These are phyloP conservation scores for Haemorhous mexicanus DNA, from an alignment of 2,113 vertebrate species.

Conservation along the genomic window DNA sequence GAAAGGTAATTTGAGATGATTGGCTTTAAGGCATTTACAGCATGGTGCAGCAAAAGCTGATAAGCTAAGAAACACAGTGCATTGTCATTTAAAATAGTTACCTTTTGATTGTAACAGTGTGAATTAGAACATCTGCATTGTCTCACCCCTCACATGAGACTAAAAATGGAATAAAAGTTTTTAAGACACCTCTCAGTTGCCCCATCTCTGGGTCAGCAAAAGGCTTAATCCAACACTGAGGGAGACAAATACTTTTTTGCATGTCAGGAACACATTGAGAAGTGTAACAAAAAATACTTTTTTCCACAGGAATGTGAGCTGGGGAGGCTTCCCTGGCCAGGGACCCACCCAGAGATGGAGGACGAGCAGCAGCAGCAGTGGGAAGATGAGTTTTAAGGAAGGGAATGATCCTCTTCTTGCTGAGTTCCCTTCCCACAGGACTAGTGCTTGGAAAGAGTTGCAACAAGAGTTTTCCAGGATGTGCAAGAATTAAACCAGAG, in stretches of 20 bases:
- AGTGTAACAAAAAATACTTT: not conserved
- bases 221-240: not conserved
- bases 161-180: not conserved
- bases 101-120: not conserved
- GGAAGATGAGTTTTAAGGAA: not conserved
- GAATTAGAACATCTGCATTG: not conserved
- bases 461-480: not conserved
- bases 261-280: not conserved
- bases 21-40: not conserved
- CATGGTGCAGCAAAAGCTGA: not conserved
- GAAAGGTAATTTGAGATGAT: not conserved
- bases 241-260: not conserved
- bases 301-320: not conserved
- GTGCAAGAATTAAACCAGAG: not conserved
- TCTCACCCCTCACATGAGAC: not conserved
- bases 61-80: not conserved
- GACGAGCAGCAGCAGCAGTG: not conserved
- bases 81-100: not conserved
- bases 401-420: not conserved
- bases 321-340: not conserved
- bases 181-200: not conserved
- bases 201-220: not conserved
- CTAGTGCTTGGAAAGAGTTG: not conserved
- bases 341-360: not conserved
- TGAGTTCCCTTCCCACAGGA: not conserved